These are phyloP conservation scores for Stomatorhinus ivindoensis DNA, from an alignment of 2,113 vertebrate genomes.

Conservation along the genomic window DNA sequence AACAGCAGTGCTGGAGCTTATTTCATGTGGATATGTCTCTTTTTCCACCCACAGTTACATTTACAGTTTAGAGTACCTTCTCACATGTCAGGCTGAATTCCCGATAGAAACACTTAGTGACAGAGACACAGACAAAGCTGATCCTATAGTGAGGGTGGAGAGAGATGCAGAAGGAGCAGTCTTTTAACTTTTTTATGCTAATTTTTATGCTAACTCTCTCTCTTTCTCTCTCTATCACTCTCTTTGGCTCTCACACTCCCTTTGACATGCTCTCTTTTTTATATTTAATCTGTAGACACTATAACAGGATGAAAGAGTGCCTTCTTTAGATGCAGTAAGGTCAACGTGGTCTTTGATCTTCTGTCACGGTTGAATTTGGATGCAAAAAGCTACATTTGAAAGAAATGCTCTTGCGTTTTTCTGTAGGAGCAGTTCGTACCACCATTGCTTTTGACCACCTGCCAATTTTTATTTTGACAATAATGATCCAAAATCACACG, in stretches of 20 bases:
- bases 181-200: slow-evolving; percentile 12
- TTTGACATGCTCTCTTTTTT: slow-evolving; percentile 5
- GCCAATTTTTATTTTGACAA: not conserved
- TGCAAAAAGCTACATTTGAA: slow-evolving; percentile 5
- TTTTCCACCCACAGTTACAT: not conserved
- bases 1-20: not conserved
- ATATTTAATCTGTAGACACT: slow-evolving; percentile 3
- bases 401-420: not conserved
- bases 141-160: not conserved
- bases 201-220: not conserved
- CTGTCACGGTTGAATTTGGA: slow-evolving; percentile 14
- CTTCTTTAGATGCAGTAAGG: slow-evolving; percentile 20
- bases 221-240: not conserved
- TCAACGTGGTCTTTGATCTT: slow-evolving; percentile 19
- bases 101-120: not conserved
- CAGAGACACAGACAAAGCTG: not conserved
- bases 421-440: not conserved
- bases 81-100: not conserved
- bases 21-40: not conserved
- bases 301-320: slow-evolving; percentile 15
- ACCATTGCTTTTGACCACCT: not conserved
- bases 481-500: not conserved
- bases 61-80: no score
- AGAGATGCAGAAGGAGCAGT: not conserved
- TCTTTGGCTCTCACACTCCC: not conserved